Evolutionary conservation across 2,797 vertebrate genomes (phyloP), one percentile per base, ranked within the genome.

Genomic region (Neolamprologus multifasciatus): DNA sequence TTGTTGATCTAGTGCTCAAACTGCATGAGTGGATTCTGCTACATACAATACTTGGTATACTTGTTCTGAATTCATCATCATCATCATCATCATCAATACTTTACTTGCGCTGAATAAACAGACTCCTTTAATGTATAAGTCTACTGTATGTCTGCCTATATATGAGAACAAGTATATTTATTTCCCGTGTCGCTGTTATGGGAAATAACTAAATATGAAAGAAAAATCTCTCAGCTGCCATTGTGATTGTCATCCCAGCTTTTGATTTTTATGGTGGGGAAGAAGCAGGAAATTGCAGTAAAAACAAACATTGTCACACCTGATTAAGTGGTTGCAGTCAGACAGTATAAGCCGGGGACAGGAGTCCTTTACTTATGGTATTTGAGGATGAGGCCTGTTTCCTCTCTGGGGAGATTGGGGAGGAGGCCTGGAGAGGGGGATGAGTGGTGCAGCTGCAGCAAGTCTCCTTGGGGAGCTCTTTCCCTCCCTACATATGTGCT

Each of bases 301-400:
- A 91, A 94, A 90, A 87, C 85, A 94, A 91, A 91, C 38, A 82
- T 5, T 67, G 84, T 86, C 91, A 80, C 86, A 86, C 78, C 81
- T 77, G 84, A 92, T 92, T 87, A 85, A 71, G 83, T 19, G 71
- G 52, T 59, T 57, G 77, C 87, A 90, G 85, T 64, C 67, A 36
- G 80, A 77, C 79, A 80, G 84, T 54, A 38, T 23, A 74, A 86
- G 64, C 85, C n/a, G 43, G 52, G 77, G 86, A 87, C 86, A 52
- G 81, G 59, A 5, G 59, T 69, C 69, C 59, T 84, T 85, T 54
- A 62, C 84, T 79, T 50, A 36, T 88, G 80, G 82, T 80, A 83
- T 91, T 88, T 83, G 85, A 88, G 78, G 87, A 90, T 82, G 83
- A 91, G 86, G 80, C 55, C 83, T 78, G 52, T 83, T 89, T 91